phyloP scores from a whole-genome alignment of 2,113 vertebrate genomes.

The Saccopteryx leptura region DNA sequence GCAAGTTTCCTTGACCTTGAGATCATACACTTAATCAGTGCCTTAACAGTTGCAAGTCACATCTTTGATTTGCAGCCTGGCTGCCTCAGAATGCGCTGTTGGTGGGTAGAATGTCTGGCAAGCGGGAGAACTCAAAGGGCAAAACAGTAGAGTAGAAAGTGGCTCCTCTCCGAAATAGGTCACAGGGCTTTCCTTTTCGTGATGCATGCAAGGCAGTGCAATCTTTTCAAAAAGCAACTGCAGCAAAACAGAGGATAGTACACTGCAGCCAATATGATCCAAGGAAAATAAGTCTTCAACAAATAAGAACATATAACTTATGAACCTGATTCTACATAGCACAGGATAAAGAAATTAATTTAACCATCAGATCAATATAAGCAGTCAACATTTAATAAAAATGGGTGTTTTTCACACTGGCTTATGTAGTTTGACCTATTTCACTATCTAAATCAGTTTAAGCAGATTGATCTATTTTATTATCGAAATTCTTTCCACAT shows the following conservation, averaged over 20 bases:
- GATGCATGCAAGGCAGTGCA: neutral
- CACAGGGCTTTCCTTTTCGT: neutral
- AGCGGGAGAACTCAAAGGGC: neutral
- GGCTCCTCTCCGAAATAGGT: neutral
- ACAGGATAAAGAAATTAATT: neutral
- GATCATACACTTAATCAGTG: neutral
- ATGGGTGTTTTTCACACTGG: slow-evolving; percentile 45
- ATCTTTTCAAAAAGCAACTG: neutral
- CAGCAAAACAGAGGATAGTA: neutral
- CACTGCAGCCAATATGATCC: neutral
- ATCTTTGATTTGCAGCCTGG: slow-evolving; percentile 24
- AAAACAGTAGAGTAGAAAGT: neutral
- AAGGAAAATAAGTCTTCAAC: slow-evolving; percentile 19
- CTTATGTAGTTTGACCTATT: slow-evolving; percentile 48
- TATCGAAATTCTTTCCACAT: slow-evolving; percentile 71
- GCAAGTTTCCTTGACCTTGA: neutral
- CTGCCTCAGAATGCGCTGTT: neutral
- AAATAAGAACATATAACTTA: neutral
- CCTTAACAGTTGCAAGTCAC: slow-evolving; percentile 21
- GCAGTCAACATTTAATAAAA: slow-evolving; percentile 10
- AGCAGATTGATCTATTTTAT: neutral
- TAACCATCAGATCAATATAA: neutral
- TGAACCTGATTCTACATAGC: neutral
- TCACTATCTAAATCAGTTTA: slow-evolving; percentile 4
- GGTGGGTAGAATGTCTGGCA: neutral